Evolutionary conservation across 2,888 invertebrate genomes (phyloP).

Genomic region (Bhutanitis thaidina): DNA sequence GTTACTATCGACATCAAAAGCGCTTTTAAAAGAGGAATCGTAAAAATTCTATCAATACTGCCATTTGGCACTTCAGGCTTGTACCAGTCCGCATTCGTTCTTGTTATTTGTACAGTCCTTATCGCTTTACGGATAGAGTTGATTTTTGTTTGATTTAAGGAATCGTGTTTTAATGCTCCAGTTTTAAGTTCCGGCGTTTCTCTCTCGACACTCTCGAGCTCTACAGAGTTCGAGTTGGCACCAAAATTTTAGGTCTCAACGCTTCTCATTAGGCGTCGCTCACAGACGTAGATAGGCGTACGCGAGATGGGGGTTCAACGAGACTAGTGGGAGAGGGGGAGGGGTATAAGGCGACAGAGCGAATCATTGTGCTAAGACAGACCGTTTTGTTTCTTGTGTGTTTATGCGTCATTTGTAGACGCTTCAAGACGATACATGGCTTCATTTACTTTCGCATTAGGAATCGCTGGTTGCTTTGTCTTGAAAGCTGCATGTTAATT

Average conservation of each 20-base stretch:
- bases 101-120: slow-evolving; percentile 28
- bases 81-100: slow-evolving; percentile 24
- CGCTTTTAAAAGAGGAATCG: slow-evolving; percentile 42
- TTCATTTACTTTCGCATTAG: slow-evolving; percentile 19
- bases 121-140: slow-evolving; percentile 25
- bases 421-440: slow-evolving; percentile 21
- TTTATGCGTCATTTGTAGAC: slow-evolving; percentile 42
- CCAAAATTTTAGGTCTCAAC: slow-evolving; percentile 73
- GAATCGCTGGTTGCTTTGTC: too few relatives aligned
- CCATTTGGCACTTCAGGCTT: slow-evolving; percentile 42
- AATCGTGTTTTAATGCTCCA: slow-evolving; percentile 28
- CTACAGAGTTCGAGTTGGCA: slow-evolving; percentile 74
- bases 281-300: slow-evolving; percentile 33
- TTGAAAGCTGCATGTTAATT: too few relatives aligned
- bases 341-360: slow-evolving; percentile 35
- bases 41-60: slow-evolving; percentile 59
- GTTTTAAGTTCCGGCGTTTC: slow-evolving; percentile 37
- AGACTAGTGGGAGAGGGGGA: slow-evolving; percentile 7
- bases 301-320: slow-evolving; percentile 21
- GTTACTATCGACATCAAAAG: slow-evolving; percentile 45
- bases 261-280: slow-evolving; percentile 71
- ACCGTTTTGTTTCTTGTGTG: slow-evolving; percentile 55
- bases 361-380: slow-evolving; percentile 58
- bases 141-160: slow-evolving; percentile 23
- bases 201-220: slow-evolving; percentile 48